Percentiles rank a stretch among this genome's conserved stretches.
Evolutionary conservation across 2,888 invertebrate species (phyloP).

Genomic region (Hirtodrosophila duncani): DNA sequence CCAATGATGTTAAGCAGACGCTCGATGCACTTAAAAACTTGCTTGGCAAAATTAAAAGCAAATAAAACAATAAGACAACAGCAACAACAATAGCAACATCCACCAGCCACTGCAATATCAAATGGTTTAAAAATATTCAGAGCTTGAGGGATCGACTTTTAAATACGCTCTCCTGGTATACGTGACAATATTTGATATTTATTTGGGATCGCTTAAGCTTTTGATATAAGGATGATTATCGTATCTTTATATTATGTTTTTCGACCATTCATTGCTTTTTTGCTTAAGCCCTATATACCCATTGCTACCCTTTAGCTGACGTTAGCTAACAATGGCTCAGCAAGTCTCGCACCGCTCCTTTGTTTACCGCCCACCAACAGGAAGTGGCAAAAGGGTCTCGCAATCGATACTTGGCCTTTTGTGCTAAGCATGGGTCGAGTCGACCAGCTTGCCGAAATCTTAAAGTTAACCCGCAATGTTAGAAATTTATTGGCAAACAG

Average conservation of each 20-base stretch:
- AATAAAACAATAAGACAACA: constrained; percentile 60
- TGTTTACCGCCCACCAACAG: neutral
- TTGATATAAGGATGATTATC: too few relatives aligned
- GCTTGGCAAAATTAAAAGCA: constrained; percentile 61
- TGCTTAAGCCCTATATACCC: too few relatives aligned
- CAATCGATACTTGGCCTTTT: constrained; percentile 39
- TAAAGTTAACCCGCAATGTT: constrained; percentile 49
- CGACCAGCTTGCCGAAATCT: constrained; percentile 48
- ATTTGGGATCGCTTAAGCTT: too few relatives aligned
- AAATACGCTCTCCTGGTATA: too few relatives aligned
- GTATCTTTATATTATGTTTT: too few relatives aligned
- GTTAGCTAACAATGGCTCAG: constrained; percentile 16
- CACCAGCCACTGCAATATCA: too few relatives aligned
- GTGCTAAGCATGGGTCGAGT: constrained; percentile 13
- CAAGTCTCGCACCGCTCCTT: neutral
- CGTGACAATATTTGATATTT: too few relatives aligned
- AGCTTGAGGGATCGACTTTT: too few relatives aligned
- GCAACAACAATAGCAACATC: constrained; percentile 26
- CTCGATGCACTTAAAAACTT: constrained; percentile 58
- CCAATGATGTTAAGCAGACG: constrained; percentile 42
- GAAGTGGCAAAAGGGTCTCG: constrained; percentile 38
- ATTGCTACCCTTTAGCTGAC: too few relatives aligned
- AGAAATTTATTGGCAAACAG: constrained; percentile 49
- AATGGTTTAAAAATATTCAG: too few relatives aligned
- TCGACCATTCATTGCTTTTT: too few relatives aligned